phyloP scores from a whole-genome alignment of 2,888 invertebrate genomes.

The Celastrina argiolus region DNA sequence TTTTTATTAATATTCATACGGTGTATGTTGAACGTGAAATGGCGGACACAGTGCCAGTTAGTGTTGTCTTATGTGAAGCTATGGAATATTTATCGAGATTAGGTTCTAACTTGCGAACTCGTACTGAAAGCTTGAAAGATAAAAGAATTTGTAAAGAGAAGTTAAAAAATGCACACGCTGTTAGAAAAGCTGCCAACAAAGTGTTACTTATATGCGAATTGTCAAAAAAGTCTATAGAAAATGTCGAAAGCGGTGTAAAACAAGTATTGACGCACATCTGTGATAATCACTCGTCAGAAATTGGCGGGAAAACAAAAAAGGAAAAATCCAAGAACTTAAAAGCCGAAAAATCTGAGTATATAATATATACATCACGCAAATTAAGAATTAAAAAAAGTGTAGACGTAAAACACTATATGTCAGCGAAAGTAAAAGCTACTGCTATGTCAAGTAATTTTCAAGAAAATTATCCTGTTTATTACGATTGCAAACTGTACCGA shows the following conservation, averaged over 20 bases:
- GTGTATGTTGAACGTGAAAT: conserved; percentile 41
- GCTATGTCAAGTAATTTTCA: conserved; percentile 45
- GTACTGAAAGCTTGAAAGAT: conserved; percentile 59
- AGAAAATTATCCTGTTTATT: conserved; percentile 60
- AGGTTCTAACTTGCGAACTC: conserved; percentile 59
- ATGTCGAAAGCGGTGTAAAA: conserved; percentile 61
- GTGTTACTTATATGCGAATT: conserved; percentile 66
- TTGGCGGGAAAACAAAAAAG: conserved; percentile 42
- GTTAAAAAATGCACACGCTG: conserved; percentile 58
- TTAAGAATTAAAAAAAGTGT: conserved; percentile 55
- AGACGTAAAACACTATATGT: conserved; percentile 53
- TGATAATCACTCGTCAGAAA: conserved; percentile 40
- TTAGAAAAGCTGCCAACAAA: conserved; percentile 64
- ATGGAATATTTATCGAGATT: conserved; percentile 69
- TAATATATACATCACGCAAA: conserved; percentile 47
- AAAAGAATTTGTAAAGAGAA: conserved; percentile 58
- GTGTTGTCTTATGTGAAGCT: conserved; percentile 62
- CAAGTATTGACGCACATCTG: conserved; percentile 50
- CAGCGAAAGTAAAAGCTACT: conserved; percentile 53
- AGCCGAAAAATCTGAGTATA: conserved; percentile 40
- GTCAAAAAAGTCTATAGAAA: conserved; percentile 67
- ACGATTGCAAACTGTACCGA: conserved; percentile 56
- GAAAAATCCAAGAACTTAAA: conserved; percentile 21
- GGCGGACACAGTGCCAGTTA: conserved; percentile 57
- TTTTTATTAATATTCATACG: conserved; percentile 23